phyloP scores from a whole-genome alignment of 2,888 invertebrate species.

The Leuctra nigra region DNA sequence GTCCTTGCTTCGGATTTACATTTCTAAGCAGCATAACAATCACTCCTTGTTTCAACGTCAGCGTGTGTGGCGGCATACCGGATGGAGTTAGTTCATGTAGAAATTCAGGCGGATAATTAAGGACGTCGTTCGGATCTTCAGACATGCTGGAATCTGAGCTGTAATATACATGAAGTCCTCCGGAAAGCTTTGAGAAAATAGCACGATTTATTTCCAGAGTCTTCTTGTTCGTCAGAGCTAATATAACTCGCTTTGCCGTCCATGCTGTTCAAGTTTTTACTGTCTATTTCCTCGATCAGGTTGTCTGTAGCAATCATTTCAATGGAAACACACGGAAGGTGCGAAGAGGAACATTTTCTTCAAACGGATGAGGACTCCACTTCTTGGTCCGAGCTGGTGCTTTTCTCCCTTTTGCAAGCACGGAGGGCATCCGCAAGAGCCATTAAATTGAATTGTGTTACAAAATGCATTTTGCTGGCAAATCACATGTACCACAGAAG shows the following conservation, averaged over 20 bases:
- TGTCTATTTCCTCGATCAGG: neutral
- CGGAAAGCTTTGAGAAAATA: neutral
- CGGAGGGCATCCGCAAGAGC: too few relatives aligned
- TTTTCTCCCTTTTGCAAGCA: too few relatives aligned
- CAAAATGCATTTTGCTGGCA: too few relatives aligned
- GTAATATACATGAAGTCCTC: neutral
- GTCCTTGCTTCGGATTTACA: conserved; percentile 26
- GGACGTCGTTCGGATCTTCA: neutral
- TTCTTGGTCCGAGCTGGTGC: too few relatives aligned
- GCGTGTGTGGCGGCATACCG: conserved; percentile 30
- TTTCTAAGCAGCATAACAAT: conserved; percentile 31
- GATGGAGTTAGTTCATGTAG: conserved; percentile 14
- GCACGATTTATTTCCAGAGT: neutral
- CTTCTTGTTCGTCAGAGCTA: conserved; percentile 3
- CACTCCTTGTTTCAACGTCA: conserved; percentile 29
- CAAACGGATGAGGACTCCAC: too few relatives aligned
- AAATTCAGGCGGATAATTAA: neutral
- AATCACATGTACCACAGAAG: too few relatives aligned
- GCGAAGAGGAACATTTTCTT: too few relatives aligned
- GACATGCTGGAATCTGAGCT: neutral
- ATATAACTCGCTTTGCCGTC: neutral
- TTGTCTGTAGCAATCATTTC: neutral
- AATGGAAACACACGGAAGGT: neutral
- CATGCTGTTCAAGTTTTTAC: neutral
- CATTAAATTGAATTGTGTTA: too few relatives aligned